Percentiles rank a stretch among this genome's conserved stretches.
These are phyloP conservation scores for Leptura quadrifasciata DNA, from an alignment of 2,888 invertebrate genomes.

Conservation along the genomic window DNA sequence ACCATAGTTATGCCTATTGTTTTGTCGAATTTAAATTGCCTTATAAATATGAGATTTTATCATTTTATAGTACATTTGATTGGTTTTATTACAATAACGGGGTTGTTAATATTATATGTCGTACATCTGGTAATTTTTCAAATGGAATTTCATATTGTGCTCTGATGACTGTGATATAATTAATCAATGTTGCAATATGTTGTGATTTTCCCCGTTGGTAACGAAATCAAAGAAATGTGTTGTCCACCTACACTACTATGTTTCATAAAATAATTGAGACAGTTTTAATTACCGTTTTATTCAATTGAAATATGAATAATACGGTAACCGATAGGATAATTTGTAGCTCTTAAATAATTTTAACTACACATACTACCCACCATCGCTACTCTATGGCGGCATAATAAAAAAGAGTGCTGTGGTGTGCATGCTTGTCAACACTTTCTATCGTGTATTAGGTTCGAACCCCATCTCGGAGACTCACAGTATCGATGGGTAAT, in stretches of 20 bases:
- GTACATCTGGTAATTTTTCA: conserved; percentile 48
- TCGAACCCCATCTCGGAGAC: too few relatives aligned
- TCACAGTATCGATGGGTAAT: too few relatives aligned
- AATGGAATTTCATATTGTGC: conserved; percentile 30
- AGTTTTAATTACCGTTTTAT: too few relatives aligned
- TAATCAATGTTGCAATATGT: neutral
- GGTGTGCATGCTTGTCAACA: too few relatives aligned
- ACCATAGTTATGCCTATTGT: conserved; percentile 66
- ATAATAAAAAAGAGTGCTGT: too few relatives aligned
- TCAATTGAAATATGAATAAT: too few relatives aligned
- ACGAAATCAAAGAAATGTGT: neutral
- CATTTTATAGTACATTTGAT: conserved; percentile 59
- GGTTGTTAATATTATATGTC: conserved; percentile 46
- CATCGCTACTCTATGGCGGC: too few relatives aligned
- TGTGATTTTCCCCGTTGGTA: neutral
- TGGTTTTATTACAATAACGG: conserved; percentile 54
- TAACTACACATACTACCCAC: too few relatives aligned
- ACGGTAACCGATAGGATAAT: too few relatives aligned
- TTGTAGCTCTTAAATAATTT: too few relatives aligned
- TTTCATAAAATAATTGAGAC: too few relatives aligned
- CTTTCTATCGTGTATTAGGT: too few relatives aligned
- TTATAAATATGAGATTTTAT: conserved; percentile 67
- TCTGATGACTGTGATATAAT: conserved; percentile 11
- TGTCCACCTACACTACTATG: neutral
- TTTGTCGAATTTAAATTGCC: conserved; percentile 68